Evolutionary conservation across 2,888 invertebrate species (phyloP).

Genomic region (Nematopogon swammerdamellus): DNA sequence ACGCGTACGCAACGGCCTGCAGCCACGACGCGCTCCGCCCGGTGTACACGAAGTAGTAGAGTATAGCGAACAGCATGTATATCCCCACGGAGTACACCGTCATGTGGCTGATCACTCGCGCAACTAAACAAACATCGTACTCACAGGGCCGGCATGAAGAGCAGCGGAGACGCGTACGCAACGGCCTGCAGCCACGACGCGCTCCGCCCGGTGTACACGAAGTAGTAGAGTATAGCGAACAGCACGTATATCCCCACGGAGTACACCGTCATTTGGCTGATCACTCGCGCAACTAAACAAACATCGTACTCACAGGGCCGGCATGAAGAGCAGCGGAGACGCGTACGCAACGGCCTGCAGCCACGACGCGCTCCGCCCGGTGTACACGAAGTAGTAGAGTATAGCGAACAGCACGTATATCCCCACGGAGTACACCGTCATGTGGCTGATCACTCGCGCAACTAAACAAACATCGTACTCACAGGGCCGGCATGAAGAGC

Average conservation of each 20-base stretch:
- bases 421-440: constrained; percentile 67
- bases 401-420: constrained; percentile 69
- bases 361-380: constrained; percentile 69
- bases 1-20: constrained; percentile 70
- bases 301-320: constrained; percentile 86
- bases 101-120: constrained; percentile 74
- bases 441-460: constrained; percentile 70
- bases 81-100: constrained; percentile 65
- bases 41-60: constrained; percentile 79
- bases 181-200: constrained; percentile 67
- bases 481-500: constrained; percentile 80
- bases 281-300: constrained; percentile 60
- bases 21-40: constrained; percentile 69
- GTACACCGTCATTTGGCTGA: constrained; percentile 71
- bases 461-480: constrained; percentile 49
- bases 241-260: constrained; percentile 69
- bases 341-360: constrained; percentile 72
- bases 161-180: constrained; percentile 72
- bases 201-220: constrained; percentile 76
- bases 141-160: constrained; percentile 83
- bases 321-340: constrained; percentile 75
- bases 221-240: constrained; percentile 71
- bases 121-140: no score
- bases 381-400: constrained; percentile 77
- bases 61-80: constrained; percentile 66